These are phyloP conservation scores for Leptobrachium leishanense DNA, from an alignment of 2,113 vertebrate species.

Conservation along the genomic window DNA sequence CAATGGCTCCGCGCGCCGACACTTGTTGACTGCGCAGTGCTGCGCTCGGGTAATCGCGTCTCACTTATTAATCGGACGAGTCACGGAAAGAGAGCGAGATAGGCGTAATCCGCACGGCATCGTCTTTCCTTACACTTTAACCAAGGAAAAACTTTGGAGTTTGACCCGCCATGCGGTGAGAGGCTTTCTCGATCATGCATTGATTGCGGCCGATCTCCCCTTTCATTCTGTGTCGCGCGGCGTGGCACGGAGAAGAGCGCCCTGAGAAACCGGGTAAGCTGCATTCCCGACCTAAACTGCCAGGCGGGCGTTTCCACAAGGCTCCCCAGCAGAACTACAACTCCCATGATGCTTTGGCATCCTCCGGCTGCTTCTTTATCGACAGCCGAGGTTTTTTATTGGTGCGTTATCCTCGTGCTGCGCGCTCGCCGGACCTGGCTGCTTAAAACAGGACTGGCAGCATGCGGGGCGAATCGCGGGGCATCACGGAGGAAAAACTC, in stretches of 20 bases:
- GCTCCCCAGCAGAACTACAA: neutral
- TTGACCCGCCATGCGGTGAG: constrained; percentile 24
- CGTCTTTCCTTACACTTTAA: constrained; percentile 41
- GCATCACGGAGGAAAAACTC: too few relatives aligned
- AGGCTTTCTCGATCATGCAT: too few relatives aligned
- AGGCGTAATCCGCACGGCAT: neutral
- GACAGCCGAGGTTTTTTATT: too few relatives aligned
- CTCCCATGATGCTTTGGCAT: too few relatives aligned
- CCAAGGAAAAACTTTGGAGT: constrained; percentile 42
- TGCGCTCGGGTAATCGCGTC: neutral
- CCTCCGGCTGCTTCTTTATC: too few relatives aligned
- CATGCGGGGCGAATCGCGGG: too few relatives aligned
- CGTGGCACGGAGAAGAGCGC: neutral
- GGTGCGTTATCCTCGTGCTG: too few relatives aligned
- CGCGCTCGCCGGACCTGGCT: too few relatives aligned
- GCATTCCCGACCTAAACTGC: neutral
- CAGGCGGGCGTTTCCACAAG: neutral
- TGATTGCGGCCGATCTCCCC: too few relatives aligned
- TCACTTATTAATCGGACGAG: neutral
- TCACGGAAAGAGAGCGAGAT: neutral
- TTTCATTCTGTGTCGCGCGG: neutral
- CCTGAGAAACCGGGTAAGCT: neutral
- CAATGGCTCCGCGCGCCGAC: too few relatives aligned
- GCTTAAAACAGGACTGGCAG: too few relatives aligned
- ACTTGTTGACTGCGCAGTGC: neutral